These are phyloP conservation scores for Perithous albicinctus DNA, from an alignment of 2,888 invertebrate genomes.

Conservation along the genomic window DNA sequence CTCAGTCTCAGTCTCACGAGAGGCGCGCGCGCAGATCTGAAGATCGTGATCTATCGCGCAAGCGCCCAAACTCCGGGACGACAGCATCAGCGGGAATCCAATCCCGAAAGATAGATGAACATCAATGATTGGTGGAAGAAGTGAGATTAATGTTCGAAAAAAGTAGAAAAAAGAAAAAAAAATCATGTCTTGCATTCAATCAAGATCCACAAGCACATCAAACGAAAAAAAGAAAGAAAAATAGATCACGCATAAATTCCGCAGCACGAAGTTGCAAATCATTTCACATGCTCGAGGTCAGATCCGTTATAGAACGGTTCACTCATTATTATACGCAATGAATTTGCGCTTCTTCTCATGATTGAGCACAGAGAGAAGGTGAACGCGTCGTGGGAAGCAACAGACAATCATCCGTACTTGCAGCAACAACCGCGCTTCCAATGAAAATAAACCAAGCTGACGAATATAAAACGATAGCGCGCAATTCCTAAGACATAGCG, in stretches of 20 bases:
- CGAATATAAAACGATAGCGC: constrained; percentile 8
- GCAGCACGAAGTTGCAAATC: constrained; percentile 21
- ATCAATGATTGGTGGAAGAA: background rate
- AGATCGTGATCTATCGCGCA: constrained; percentile 49
- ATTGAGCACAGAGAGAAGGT: constrained; percentile 27
- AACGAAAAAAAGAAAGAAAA: background rate
- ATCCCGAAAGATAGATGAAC: constrained; percentile 22
- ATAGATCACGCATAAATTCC: background rate
- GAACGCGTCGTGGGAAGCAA: constrained; percentile 55
- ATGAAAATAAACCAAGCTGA: background rate
- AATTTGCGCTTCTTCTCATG: constrained; percentile 47
- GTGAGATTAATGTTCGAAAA: background rate
- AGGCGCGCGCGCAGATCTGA: constrained; percentile 19
- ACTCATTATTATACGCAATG: constrained; percentile 38
- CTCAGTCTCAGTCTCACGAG: constrained; percentile 12
- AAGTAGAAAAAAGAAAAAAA: too few relatives aligned
- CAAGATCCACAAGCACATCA: background rate
- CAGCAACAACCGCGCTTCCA: constrained; percentile 35
- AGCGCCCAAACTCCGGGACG: background rate
- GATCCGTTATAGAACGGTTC: constrained; percentile 56
- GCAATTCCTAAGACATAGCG: background rate
- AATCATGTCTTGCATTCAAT: too few relatives aligned
- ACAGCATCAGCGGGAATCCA: background rate
- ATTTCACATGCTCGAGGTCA: constrained; percentile 51
- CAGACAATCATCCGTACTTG: constrained; percentile 44